phyloP scores from a whole-genome alignment of 2,113 vertebrate genomes.

The Pomatostomus ruficeps region DNA sequence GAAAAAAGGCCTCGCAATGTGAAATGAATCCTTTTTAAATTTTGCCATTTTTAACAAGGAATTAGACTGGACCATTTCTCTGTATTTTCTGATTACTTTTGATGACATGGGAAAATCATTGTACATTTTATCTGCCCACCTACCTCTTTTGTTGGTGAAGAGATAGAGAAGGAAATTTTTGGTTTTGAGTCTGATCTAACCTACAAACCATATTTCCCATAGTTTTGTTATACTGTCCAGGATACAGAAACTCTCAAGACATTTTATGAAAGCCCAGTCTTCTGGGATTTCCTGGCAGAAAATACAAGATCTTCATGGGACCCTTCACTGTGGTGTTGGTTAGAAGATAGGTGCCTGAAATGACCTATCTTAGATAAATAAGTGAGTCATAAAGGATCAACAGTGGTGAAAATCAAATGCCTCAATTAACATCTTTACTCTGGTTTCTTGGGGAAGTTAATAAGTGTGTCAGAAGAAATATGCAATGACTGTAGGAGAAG shows the following conservation, averaged over 20 bases:
- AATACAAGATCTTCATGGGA: background rate
- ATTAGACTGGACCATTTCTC: background rate
- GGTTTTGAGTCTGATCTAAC: background rate
- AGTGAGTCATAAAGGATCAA: background rate
- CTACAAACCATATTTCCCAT: background rate
- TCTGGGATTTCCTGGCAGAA: background rate
- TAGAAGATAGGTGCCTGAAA: background rate
- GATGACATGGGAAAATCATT: background rate
- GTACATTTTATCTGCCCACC: background rate
- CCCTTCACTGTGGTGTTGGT: background rate
- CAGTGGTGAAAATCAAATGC: background rate
- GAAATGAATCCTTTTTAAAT: background rate
- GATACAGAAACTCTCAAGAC: background rate
- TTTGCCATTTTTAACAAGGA: background rate
- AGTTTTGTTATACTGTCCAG: background rate
- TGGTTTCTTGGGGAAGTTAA: background rate
- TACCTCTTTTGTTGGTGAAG: background rate
- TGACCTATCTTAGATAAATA: background rate
- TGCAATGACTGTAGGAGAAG: background rate
- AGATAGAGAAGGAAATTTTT: background rate
- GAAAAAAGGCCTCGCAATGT: background rate
- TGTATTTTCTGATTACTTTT: background rate
- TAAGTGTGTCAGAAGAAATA: background rate
- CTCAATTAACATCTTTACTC: background rate
- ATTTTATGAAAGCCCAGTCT: background rate